Evolutionary conservation across 1,140 invertebrate species (phyloP), one percentile per base, ranked within the genome.

Genomic region (Neodiprion pinetum): DNA sequence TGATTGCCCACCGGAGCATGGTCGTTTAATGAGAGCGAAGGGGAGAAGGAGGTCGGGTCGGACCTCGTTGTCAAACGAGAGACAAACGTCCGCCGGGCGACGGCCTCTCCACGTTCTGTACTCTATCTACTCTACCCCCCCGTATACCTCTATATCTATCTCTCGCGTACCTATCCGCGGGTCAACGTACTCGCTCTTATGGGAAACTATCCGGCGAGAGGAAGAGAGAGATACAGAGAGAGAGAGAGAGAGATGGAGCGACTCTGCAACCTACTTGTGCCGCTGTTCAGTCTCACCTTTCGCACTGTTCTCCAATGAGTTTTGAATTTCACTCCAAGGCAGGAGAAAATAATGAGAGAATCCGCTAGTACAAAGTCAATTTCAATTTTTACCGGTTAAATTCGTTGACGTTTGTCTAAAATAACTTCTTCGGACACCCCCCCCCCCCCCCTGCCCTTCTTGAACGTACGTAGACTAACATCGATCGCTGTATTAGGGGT

Each of bases 1-100:
- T 40, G 28, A 40, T 40, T 40, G 28, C 28, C 28, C 28, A 40
- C 28, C 28, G 5, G 28, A 40, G 28, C 28, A 40, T 40, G 28
- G 28, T 40, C 28, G 28, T 40, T 40, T 40, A 40, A 40, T 40
- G 28, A 40, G 28, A 40, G 28, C 28, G 11, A 61, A 17, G 53
- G 11, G 53, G 53, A 17, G 53, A 21, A 67, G 28, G 50, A 21
- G 67, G 66, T 21, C 61, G 65, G 40, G 67, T 66, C 66, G 67
- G 47, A 40, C 28, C 14, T 73, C 67, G 40, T 40, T 73, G 71
- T 40, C 72, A 67, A 73, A 73, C 67, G 68, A 76, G 76, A 78
- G 73, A 75, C 79, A 61, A 72, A 78, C 75, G 75, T 76, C 75
- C 76, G 76, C 76, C 79, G 74, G 74, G 68, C 74, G 77, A 76